Evolutionary conservation across 1,140 invertebrate species (phyloP).

Genomic region (Drosophila burlai): DNA sequence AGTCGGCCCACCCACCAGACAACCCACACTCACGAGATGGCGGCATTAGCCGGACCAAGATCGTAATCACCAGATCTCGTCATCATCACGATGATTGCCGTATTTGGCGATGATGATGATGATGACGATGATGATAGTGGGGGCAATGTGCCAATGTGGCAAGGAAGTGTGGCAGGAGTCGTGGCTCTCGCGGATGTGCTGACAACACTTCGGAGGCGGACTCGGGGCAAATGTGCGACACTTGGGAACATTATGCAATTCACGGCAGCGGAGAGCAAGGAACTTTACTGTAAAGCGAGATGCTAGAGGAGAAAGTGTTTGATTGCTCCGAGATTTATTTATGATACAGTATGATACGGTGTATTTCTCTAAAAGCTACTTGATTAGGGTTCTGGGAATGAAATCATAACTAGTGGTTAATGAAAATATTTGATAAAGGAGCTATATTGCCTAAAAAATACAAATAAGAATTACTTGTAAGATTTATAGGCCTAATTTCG

Average conservation of each 20-base stretch:
- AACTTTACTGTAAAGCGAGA: background rate
- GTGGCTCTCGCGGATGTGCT: conserved; percentile 15
- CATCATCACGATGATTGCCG: conserved; percentile 29
- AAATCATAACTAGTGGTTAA: background rate
- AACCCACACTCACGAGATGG: conserved; percentile 50
- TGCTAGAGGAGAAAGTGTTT: background rate
- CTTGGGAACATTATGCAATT: conserved; percentile 33
- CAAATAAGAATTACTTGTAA: background rate
- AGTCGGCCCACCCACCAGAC: conserved; percentile 44
- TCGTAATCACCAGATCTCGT: conserved; percentile 33
- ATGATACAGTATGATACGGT: background rate
- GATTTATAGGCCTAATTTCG: background rate
- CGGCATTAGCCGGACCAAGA: conserved; percentile 43
- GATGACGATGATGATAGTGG: conserved; percentile 12
- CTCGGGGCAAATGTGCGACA: conserved; percentile 25
- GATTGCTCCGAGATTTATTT: background rate
- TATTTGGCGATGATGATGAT: conserved; percentile 1
- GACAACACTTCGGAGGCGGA: conserved; percentile 33
- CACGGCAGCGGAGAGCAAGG: background rate
- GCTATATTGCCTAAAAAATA: background rate
- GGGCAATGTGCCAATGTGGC: conserved; percentile 13
- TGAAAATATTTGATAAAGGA: background rate
- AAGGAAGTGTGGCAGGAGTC: conserved; percentile 32
- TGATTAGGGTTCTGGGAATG: too few relatives aligned
- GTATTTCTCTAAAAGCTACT: too few relatives aligned